Conservation (phyloP, 2,888 invertebrate genomes). For the Drosophila mulleri region DNA sequence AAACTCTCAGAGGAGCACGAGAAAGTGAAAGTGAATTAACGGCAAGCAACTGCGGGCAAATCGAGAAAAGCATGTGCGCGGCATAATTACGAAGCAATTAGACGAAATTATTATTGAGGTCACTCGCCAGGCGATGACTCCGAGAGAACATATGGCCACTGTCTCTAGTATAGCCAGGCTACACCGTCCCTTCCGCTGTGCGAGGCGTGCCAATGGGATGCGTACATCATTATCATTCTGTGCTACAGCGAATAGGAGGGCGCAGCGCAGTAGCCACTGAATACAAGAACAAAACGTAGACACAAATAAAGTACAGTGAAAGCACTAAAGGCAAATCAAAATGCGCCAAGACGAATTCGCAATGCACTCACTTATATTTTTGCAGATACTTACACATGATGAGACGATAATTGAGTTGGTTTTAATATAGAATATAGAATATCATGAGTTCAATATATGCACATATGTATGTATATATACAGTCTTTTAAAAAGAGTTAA, state of each 20-base stretch:
- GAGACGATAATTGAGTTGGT: neutral
- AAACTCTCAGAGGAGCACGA: conserved; percentile 46
- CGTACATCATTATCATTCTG: conserved; percentile 76
- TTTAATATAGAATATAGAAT: neutral
- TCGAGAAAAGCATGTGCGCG: conserved; percentile 79
- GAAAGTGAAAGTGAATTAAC: conserved; percentile 65
- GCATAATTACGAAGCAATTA: conserved; percentile 82
- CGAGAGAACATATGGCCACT: conserved; percentile 67
- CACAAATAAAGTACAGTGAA: conserved; percentile 33
- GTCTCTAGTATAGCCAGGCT: conserved; percentile 1
- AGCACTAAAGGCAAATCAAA: neutral
- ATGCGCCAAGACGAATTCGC: neutral
- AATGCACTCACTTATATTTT: conserved; percentile 5
- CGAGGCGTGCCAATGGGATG: conserved; percentile 68
- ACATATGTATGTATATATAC: too few species aligned
- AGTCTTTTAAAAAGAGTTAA: too few species aligned
- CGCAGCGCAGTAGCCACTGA: conserved; percentile 42
- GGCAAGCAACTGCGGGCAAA: conserved; percentile 60
- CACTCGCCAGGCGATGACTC: conserved; percentile 32
- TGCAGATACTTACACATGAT: too few species aligned
- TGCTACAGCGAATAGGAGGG: conserved; percentile 40
- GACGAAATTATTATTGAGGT: conserved; percentile 81
- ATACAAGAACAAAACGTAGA: conserved; percentile 47
- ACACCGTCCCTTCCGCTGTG: conserved; percentile 13
- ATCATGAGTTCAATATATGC: too few species aligned